phyloP scores from a whole-genome alignment of 2,797 vertebrate species.

The Philypnodon macrostomus region DNA sequence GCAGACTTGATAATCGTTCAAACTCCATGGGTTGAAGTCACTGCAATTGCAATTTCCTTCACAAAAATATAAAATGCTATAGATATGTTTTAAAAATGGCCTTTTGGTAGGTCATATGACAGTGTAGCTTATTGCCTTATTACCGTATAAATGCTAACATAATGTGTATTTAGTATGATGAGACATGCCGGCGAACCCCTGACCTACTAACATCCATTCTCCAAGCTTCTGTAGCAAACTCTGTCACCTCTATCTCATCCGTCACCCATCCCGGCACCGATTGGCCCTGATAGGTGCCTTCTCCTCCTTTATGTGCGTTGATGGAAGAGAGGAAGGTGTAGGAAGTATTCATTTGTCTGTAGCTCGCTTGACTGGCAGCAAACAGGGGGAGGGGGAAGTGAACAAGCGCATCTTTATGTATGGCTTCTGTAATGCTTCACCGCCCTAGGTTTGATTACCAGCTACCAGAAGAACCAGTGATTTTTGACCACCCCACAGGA shows the following conservation, averaged over 20 bases:
- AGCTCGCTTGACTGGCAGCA: conserved; percentile 38
- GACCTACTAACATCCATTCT: conserved; percentile 68
- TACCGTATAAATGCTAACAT: too few relatives aligned
- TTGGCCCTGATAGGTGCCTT: conserved; percentile 65
- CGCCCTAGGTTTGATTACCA: conserved; percentile 70
- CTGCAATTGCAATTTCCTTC: too few relatives aligned
- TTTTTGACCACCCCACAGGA: conserved; percentile 63
- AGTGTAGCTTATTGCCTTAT: too few relatives aligned
- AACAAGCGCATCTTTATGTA: conserved; percentile 79
- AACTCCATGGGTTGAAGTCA: too few relatives aligned
- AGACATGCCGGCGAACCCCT: conserved; percentile 59
- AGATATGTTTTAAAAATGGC: too few relatives aligned
- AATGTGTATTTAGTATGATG: conserved; percentile 48
- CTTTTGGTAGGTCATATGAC: too few relatives aligned
- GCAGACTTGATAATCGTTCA: background rate
- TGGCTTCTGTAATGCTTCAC: conserved; percentile 62
- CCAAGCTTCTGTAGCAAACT: conserved; percentile 57
- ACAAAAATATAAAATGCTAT: too few relatives aligned
- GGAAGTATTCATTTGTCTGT: conserved; percentile 73
- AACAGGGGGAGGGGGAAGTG: conserved; percentile 9
- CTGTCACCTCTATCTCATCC: conserved; percentile 65
- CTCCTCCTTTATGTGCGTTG: conserved; percentile 63
- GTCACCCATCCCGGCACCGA: conserved; percentile 65
- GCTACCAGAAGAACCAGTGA: conserved; percentile 59
- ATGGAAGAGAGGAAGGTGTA: conserved; percentile 63